phyloP scores from a whole-genome alignment of 1,140 invertebrate species.

The Leucophenga varia region DNA sequence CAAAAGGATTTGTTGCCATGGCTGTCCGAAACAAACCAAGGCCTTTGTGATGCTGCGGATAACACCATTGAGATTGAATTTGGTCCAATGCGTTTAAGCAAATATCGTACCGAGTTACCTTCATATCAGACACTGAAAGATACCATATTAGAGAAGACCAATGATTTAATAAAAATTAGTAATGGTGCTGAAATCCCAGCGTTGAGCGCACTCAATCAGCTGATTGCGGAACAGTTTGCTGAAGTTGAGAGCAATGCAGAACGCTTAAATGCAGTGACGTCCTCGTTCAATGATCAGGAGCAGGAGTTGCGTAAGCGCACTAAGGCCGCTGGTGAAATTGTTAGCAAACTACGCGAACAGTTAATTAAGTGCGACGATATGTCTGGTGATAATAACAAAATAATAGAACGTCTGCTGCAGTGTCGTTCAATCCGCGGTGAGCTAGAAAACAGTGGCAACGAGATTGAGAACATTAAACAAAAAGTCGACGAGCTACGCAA shows the following conservation, averaged over 20 bases:
- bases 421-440: conserved; percentile 72
- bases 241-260: conserved; percentile 72
- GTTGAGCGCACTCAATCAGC: conserved; percentile 67
- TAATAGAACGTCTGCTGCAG: conserved; percentile 75
- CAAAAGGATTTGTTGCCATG: conserved; percentile 81
- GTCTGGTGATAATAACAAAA: conserved; percentile 81
- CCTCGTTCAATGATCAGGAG: conserved; percentile 72
- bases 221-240: conserved; percentile 77
- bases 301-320: conserved; percentile 69
- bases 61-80: conserved; percentile 78
- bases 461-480: conserved; percentile 68
- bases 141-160: conserved; percentile 75
- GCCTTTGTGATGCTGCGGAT: conserved; percentile 71
- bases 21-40: conserved; percentile 77
- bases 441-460: conserved; percentile 65
- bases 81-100: conserved; percentile 73
- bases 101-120: conserved; percentile 85
- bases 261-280: conserved; percentile 72
- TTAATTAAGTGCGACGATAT: conserved; percentile 90
- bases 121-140: conserved; percentile 73
- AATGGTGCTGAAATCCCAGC: conserved; percentile 69
- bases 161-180: conserved; percentile 79
- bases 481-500: conserved; percentile 71
- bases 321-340: conserved; percentile 67
- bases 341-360: conserved; percentile 78